Evolutionary conservation across 2,797 vertebrate species (phyloP).

Genomic region (Rachycentron canadum): DNA sequence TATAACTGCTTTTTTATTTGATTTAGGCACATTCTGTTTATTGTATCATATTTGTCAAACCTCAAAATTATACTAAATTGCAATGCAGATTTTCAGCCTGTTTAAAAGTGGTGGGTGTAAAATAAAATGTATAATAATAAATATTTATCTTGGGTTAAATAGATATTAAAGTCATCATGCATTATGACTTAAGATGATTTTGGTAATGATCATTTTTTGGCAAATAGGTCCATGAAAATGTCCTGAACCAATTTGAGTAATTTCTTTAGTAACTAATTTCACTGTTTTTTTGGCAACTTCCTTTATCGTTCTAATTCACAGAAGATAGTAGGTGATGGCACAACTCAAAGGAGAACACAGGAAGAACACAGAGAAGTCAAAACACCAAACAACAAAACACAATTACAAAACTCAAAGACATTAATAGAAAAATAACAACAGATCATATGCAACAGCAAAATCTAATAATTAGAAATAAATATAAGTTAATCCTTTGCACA

Average conservation of each 20-base stretch:
- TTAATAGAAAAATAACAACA: constrained; percentile 5
- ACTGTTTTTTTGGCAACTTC: constrained; percentile 28
- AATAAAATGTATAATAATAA: background rate
- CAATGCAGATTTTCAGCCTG: background rate
- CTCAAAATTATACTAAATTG: constrained; percentile 2
- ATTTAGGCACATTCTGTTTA: background rate
- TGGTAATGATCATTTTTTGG: background rate
- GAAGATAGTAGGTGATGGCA: constrained; percentile 20
- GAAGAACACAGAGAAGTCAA: constrained; percentile 66
- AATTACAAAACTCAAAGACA: constrained; percentile 47
- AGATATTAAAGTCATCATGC: background rate
- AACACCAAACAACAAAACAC: constrained; percentile 56
- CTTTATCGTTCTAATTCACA: constrained; percentile 42
- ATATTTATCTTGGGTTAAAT: background rate
- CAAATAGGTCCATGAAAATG: constrained; percentile 18
- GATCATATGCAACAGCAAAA: constrained; percentile 52
- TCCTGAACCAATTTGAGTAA: constrained; percentile 39
- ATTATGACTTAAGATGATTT: background rate
- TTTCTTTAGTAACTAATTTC: constrained; percentile 11
- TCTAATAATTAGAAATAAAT: constrained; percentile 25
- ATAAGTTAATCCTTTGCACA: constrained; percentile 27
- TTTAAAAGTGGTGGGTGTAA: constrained; percentile 4
- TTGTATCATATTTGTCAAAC: background rate
- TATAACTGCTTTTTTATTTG: background rate
- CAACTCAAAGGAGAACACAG: constrained; percentile 60